Percentiles rank a stretch among this genome's conserved stretches.
Evolutionary conservation across 2,797 vertebrate species (phyloP).

Genomic region (Acanthiza pusilla): DNA sequence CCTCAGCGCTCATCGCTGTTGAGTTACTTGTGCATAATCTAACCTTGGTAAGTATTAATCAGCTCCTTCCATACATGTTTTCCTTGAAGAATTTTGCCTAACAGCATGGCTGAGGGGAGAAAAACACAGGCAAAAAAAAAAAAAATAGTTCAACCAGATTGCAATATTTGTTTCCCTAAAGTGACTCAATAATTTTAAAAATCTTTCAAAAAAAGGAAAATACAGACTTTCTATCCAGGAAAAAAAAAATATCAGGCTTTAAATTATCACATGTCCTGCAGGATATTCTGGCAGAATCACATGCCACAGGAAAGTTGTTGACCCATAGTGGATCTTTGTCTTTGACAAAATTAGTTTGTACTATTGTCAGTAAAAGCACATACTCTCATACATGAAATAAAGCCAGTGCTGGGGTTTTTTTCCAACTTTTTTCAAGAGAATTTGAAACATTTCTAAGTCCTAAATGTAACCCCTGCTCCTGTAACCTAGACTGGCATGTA

Average conservation of each 20-base stretch:
- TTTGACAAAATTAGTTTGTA: background rate
- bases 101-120: background rate
- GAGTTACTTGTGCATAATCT: background rate
- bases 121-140: background rate
- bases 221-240: background rate
- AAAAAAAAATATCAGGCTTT: background rate
- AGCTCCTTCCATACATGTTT: background rate
- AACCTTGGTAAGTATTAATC: background rate
- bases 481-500: background rate
- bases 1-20: background rate
- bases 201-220: background rate
- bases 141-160: background rate
- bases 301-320: background rate
- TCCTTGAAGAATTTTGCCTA: background rate
- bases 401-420: accelerated
- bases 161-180: background rate
- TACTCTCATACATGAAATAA: background rate
- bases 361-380: background rate
- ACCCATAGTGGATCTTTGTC: background rate
- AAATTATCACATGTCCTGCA: background rate
- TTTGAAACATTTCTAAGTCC: background rate
- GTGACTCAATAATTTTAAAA: background rate
- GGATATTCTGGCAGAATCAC: background rate
- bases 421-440: background rate
- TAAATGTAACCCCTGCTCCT: background rate